Percentiles rank a stretch among this genome's conserved stretches.
phyloP scores from a whole-genome alignment of 2,888 invertebrate species.

The Hemaris fuciformis region DNA sequence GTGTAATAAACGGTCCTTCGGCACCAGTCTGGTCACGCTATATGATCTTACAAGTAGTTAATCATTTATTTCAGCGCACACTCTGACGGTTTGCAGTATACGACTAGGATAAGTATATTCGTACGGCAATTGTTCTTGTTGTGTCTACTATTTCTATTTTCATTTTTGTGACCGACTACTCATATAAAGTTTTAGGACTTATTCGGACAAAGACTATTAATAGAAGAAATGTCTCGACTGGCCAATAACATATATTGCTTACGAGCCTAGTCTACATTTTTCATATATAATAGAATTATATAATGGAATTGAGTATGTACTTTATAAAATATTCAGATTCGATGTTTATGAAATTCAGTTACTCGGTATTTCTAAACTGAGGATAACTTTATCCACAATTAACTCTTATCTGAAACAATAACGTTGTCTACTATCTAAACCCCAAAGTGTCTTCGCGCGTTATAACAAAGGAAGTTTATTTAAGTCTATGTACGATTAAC shows the following conservation, averaged over 20 bases:
- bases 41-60: not conserved
- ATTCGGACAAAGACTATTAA: too few species aligned
- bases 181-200: not conserved
- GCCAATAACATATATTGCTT: too few species aligned
- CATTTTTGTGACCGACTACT: not conserved
- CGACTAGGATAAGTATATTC: not conserved
- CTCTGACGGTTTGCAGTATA: not conserved
- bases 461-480: not conserved
- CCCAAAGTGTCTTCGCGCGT: not conserved
- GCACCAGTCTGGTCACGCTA: not conserved
- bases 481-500: not conserved
- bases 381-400: not conserved
- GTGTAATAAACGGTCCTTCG: not conserved
- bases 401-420: not conserved
- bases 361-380: not conserved
- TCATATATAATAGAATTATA: too few species aligned
- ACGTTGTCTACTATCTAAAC: not conserved
- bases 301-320: too few species aligned
- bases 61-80: not conserved
- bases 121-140: not conserved
- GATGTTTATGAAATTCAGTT: not conserved
- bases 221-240: too few species aligned
- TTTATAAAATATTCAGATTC: not conserved
- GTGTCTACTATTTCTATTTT: not conserved
- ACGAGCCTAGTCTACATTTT: too few species aligned